These are phyloP conservation scores for Rhinella marina DNA, from an alignment of 2,797 vertebrate species.

Conservation along the genomic window DNA sequence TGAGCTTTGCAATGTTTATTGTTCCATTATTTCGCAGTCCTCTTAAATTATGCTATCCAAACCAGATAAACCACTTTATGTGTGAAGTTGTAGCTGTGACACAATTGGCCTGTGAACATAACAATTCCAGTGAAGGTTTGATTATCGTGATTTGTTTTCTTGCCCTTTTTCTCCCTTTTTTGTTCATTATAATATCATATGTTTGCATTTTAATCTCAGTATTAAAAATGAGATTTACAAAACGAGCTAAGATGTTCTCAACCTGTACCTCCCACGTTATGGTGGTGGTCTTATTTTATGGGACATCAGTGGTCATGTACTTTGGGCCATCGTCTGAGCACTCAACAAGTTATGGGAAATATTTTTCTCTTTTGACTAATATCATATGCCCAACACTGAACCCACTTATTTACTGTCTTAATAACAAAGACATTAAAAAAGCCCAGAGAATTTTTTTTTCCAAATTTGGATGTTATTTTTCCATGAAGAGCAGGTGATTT, in stretches of 20 bases:
- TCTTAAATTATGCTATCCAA: neutral
- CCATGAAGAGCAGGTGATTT: no score
- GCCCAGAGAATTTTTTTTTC: neutral
- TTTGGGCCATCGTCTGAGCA: neutral
- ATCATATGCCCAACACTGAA: neutral
- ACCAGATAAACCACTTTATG: neutral
- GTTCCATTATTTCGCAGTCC: neutral
- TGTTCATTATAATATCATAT: neutral
- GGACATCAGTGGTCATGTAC: neutral
- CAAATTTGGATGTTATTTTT: no score
- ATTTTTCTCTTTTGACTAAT: neutral
- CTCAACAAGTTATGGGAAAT: neutral
- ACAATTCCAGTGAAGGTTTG: neutral
- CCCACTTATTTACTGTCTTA: neutral
- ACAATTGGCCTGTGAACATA: neutral
- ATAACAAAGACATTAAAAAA: neutral
- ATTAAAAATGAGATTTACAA: neutral
- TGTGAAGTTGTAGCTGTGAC: neutral
- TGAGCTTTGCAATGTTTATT: neutral
- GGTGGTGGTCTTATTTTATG: neutral
- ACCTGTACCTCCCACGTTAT: neutral
- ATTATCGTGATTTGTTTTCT: neutral
- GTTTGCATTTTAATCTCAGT: neutral
- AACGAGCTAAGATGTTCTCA: neutral
- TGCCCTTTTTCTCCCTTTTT: neutral